Base-by-base conservation (phyloP, 2,113 vertebrate species). In the Chroicocephalus ridibundus region DNA sequence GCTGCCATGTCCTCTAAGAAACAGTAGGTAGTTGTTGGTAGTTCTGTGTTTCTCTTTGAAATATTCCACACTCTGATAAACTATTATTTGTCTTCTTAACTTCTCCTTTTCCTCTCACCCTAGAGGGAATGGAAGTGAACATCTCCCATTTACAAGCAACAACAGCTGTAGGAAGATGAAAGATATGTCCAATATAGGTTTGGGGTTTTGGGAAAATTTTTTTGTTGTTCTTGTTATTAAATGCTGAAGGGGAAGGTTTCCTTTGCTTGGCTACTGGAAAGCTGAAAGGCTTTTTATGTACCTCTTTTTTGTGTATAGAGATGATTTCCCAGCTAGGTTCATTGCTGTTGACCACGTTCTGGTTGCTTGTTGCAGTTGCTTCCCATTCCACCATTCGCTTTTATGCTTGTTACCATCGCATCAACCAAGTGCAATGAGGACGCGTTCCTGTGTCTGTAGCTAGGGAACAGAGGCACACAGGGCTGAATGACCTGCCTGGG, bases 371-470 rank as follows among this genome's bases (percentile, higher is more conserved):
- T 64, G 13, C 17, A 54, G 29, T 17, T 3, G 0, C 40, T 6
- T 79, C 24, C 13, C 0, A 5, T 64, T 70, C 40, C 12, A 51
- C 38, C 6, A 2, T 58, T 66, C 8, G 9, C 14, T 84, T 57
- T 46, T n/a, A 31, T 42, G 24, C 22, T 66, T 42, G 40, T 46
- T 52, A 7, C 4, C 17, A 2, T 25, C 0, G 0, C 19, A n/a
- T 24, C 13, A 21, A 1, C 5, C 12, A 46, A 17, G 34, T 3
- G 18, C 29, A 36, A 13, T 3, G 18, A 70, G 38, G 32, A 6
- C 1, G 0, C 2, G 9, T 36, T 49, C 46, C 15, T n/a, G 14
- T 20, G 46, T 29, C 20, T 57, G 14, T 15, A 62, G 24, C 24
- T 46, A 44, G 44, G 25, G 40, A 19, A 36, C 25, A 9, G 13